These are phyloP conservation scores for Leucopsar rothschildi DNA, from an alignment of 2,113 vertebrate species.

Conservation along the genomic window DNA sequence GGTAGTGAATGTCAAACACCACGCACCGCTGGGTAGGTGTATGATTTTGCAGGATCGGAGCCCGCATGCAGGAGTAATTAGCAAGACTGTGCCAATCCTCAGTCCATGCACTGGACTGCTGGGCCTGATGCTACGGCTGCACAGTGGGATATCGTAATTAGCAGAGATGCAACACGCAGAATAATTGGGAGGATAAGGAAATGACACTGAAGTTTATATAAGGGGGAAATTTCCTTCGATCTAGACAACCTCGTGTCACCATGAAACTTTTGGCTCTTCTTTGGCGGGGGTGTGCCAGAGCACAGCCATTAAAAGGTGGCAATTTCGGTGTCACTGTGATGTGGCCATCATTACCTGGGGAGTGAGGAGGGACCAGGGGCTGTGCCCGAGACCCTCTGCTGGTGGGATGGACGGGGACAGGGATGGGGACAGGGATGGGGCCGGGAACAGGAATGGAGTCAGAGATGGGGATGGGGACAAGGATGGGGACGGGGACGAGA, in stretches of 20 bases:
- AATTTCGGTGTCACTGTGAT: not conserved
- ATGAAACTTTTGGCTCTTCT: not conserved
- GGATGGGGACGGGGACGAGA: no score
- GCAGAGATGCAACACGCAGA: conserved; percentile 8
- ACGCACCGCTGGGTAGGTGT: not conserved
- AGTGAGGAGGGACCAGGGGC: not conserved
- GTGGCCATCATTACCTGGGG: not conserved
- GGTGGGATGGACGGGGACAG: no score
- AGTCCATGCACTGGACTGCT: not conserved
- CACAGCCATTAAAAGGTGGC: not conserved
- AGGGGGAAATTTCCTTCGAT: not conserved
- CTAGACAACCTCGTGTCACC: not conserved
- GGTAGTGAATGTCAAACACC: conserved; percentile 58
- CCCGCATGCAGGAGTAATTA: conserved; percentile 18
- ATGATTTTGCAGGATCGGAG: conserved; percentile 18
- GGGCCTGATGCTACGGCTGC: not conserved
- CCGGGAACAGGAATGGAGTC: no score
- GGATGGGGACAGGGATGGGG: no score
- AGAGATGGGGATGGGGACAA: no score
- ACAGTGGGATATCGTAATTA: conserved; percentile 14
- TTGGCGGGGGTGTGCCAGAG: accelerated
- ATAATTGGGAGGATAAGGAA: conserved; percentile 38
- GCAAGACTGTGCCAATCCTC: conserved; percentile 11
- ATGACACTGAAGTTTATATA: not conserved
- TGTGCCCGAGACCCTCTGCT: not conserved